phyloP scores from a whole-genome alignment of 2,113 vertebrate species.

The Emydocephalus ijimae region DNA sequence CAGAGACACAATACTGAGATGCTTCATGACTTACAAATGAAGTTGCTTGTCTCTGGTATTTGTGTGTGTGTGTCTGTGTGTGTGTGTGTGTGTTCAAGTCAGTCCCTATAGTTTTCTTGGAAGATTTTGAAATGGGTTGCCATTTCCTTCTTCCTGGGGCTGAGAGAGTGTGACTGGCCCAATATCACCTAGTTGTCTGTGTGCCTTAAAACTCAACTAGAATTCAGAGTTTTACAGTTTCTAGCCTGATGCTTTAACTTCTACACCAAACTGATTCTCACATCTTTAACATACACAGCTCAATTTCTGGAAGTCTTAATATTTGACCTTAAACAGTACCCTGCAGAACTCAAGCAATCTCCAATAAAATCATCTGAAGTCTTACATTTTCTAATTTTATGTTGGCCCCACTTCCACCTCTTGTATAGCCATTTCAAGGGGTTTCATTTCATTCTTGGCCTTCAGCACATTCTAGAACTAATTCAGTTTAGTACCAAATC shows the following conservation, averaged over 20 bases:
- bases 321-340: background rate
- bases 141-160: background rate
- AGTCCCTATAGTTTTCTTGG: background rate
- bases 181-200: background rate
- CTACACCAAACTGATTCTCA: background rate
- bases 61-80: background rate
- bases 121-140: background rate
- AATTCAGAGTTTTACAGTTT: background rate
- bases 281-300: background rate
- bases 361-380: background rate
- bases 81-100: background rate
- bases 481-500: conserved; percentile 11
- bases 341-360: background rate
- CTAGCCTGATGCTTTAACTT: background rate
- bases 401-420: background rate
- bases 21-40: background rate
- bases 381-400: conserved; percentile 11
- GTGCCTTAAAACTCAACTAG: background rate
- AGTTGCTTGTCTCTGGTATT: background rate
- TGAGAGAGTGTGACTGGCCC: background rate
- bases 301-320: background rate
- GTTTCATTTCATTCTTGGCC: conserved; percentile 13
- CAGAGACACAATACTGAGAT: background rate
- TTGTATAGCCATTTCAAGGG: background rate
- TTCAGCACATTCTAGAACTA: conserved; percentile 17